Conservation (phyloP, 2,888 invertebrate species). For the Pteria penguin region DNA sequence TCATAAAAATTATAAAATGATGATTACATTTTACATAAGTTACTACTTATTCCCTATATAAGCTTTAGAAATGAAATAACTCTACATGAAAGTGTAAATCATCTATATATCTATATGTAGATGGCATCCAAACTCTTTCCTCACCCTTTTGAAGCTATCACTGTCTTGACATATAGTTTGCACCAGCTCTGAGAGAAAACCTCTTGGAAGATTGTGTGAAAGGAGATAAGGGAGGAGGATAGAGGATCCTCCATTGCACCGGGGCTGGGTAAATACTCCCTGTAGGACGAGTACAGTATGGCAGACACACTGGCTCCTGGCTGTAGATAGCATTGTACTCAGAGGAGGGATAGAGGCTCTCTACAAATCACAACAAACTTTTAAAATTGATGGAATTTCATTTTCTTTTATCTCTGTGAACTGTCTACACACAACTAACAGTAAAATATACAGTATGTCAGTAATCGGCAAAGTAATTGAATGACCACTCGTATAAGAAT, state of each 20-base stretch:
- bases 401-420: no score
- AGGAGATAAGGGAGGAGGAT: conserved; percentile 86
- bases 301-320: conserved; percentile 84
- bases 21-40: no score
- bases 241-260: conserved; percentile 81
- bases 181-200: conserved; percentile 86
- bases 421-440: no score
- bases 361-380: conserved; percentile 80
- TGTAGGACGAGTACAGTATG: conserved; percentile 84
- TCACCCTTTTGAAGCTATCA: conserved; percentile 71
- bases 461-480: no score
- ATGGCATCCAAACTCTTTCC: no score
- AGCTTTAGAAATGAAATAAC: no score
- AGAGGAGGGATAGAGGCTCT: conserved; percentile 88
- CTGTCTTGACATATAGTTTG: conserved; percentile 84
- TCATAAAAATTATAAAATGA: no score
- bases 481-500: no score
- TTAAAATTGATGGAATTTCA: not conserved
- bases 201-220: conserved; percentile 87
- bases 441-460: no score
- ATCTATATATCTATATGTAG: conserved; percentile 81
- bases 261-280: conserved; percentile 79
- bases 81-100: no score
- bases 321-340: conserved; percentile 84
- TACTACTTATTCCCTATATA: no score